Base-by-base conservation (phyloP, 1,140 invertebrate genomes). In the Aphis gossypii region DNA sequence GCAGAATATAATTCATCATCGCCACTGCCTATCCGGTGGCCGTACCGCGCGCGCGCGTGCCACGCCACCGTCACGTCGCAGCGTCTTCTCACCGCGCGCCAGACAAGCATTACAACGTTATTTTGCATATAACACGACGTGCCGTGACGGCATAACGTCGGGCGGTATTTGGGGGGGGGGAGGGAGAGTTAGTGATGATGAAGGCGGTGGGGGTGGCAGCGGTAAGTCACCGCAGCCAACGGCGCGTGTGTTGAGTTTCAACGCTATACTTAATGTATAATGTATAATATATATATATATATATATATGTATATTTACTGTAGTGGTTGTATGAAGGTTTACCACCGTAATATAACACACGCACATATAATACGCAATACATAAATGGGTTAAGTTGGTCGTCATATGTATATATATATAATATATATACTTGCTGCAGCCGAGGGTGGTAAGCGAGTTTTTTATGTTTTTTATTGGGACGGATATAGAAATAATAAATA, bases 91-190 rank as follows among this genome's bases (percentile, higher is more conserved):
- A 30, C 82, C 38, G 20, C 44, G 23, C 48, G 87, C n/a, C 20
- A 35, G 46, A 54, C 87, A 35, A 54, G 48, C 21, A 54, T 89
- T 89, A 89, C 48, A 35, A 54, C 87, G 51, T 90, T 90, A 56
- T 90, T 90, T 90, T 90, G 88, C 88, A 90, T 90, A 90, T 90
- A 90, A 90, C 88, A 38, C 51, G 88, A 90, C 87, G 87, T 88
- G 87, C 54, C 56, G 48, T 56, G 88, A 90, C 87, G 35, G 88
- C 60, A 76, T 90, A 41, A 90, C n/a, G 35, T 56, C 88, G 35
- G 23, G 38, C 21, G 48, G 38, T 41, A 41, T 41, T 41, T 41
- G 38, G 38, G 38, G 38, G 38, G 38, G 38, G 35, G 35, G 35
- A 35, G 38, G 38, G 38, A 3, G 38, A 41, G 38, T 41, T 44